A percentile compares a stretch with the other conserved stretches of the same genome.
Conservation (phyloP, 2,797 vertebrate genomes). For the Lepilemur septentrionalis region DNA sequence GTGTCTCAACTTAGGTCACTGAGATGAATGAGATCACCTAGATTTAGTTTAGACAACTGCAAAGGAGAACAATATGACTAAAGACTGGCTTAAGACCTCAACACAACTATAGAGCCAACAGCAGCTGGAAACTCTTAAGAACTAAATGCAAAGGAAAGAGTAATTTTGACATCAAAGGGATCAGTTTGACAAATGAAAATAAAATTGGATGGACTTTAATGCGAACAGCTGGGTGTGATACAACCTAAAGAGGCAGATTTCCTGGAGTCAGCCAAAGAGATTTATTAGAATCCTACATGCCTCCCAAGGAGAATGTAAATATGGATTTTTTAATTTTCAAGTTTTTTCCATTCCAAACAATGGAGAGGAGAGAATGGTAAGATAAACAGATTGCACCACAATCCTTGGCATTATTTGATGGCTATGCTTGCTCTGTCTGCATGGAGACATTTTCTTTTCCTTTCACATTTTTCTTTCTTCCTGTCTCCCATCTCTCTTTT, state of each 20-base stretch:
- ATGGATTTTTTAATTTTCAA: constrained; percentile 62
- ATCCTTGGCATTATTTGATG: neutral
- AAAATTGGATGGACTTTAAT: constrained; percentile 71
- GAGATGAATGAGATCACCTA: constrained; percentile 75
- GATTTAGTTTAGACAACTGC: constrained; percentile 67
- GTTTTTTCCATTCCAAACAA: constrained; percentile 60
- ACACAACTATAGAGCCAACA: constrained; percentile 25
- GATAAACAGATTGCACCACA: constrained; percentile 25
- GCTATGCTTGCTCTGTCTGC: neutral
- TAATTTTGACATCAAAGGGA: constrained; percentile 66
- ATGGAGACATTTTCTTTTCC: constrained; percentile 1
- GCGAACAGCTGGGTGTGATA: constrained; percentile 77
- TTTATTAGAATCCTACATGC: constrained; percentile 65
- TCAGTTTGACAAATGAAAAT: constrained; percentile 75
- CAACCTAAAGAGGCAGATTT: constrained; percentile 67
- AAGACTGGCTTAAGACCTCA: constrained; percentile 55
- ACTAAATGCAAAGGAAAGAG: constrained; percentile 66
- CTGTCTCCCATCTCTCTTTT: neutral
- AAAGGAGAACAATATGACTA: constrained; percentile 76
- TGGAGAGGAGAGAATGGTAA: neutral
- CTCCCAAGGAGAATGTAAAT: constrained; percentile 75
- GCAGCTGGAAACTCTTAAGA: constrained; percentile 71
- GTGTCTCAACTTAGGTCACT: constrained; percentile 65
- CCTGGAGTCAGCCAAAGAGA: constrained; percentile 63
- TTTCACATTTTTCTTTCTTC: neutral